phyloP scores from a whole-genome alignment of 2,797 vertebrate species.

The Liasis olivaceus region DNA sequence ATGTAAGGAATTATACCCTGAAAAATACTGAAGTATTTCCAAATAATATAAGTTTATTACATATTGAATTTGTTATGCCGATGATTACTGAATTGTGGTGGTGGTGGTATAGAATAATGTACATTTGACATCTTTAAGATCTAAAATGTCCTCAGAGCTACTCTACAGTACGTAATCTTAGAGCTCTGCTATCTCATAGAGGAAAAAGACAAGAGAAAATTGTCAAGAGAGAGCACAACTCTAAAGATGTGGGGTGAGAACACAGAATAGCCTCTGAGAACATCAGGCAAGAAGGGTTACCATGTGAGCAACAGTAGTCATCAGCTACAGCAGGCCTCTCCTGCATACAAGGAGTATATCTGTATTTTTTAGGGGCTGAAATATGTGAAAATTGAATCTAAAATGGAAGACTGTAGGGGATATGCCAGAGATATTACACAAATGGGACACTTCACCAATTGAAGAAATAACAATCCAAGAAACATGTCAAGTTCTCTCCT shows the following conservation, averaged over 20 bases:
- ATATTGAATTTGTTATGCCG: neutral
- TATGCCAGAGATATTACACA: neutral
- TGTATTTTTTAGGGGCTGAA: neutral
- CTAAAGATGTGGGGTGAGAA: neutral
- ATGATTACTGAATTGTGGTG: neutral
- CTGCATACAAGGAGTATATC: neutral
- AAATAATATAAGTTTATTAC: neutral
- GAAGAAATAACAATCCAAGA: neutral
- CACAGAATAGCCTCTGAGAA: neutral
- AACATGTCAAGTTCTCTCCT: neutral
- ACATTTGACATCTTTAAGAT: neutral
- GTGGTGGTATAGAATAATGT: neutral
- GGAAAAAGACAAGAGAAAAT: neutral
- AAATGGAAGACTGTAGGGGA: neutral
- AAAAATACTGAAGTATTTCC: neutral
- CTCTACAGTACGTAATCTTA: neutral
- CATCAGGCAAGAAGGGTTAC: neutral
- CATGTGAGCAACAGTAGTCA: neutral
- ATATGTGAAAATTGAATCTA: neutral
- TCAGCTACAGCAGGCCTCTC: neutral
- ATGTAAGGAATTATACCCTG: neutral
- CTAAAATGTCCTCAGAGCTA: neutral
- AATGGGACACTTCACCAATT: neutral
- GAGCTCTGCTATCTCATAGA: neutral
- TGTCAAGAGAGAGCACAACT: neutral